Evolutionary conservation across 2,888 invertebrate genomes (phyloP).

Genomic region (Ametastegia equiseti): DNA sequence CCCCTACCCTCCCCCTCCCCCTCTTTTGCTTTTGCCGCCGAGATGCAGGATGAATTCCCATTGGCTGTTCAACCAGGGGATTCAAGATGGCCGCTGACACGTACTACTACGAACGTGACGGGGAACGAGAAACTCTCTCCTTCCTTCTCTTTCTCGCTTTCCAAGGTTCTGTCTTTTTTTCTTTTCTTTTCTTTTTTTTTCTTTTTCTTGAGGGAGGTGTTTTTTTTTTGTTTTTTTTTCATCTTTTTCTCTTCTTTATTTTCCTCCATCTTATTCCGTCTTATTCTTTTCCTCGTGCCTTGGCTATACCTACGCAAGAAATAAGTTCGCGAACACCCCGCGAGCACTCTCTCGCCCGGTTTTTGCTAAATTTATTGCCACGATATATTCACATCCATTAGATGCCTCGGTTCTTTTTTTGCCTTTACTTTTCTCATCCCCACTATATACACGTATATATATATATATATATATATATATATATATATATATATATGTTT

Average conservation of each 20-base stretch:
- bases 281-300: slow-evolving; percentile 47
- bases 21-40: slow-evolving; percentile 31
- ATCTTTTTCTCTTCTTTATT: slow-evolving; percentile 47
- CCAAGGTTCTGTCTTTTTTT: slow-evolving; percentile 54
- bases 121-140: slow-evolving; percentile 54
- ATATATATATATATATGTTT: slow-evolving; percentile 43
- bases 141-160: too few species aligned
- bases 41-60: slow-evolving; percentile 53
- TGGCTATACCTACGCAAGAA: slow-evolving; percentile 30
- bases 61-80: slow-evolving; percentile 62
- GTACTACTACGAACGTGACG: slow-evolving; percentile 72
- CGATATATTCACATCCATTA: slow-evolving; percentile 76
- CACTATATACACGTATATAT: slow-evolving; percentile 54
- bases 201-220: slow-evolving; percentile 51
- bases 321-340: slow-evolving; percentile 49
- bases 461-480: slow-evolving; percentile 61
- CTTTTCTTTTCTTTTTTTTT: slow-evolving; percentile 44
- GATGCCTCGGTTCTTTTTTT: slow-evolving; percentile 69
- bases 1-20: slow-evolving; percentile 52
- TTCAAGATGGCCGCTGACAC: slow-evolving; percentile 71
- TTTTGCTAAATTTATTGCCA: slow-evolving; percentile 75
- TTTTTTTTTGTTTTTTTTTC: slow-evolving; percentile 48
- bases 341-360: slow-evolving; percentile 59
- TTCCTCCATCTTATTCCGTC: slow-evolving; percentile 41
- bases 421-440: slow-evolving; percentile 32